Percentiles rank a stretch among this genome's conserved stretches.
Evolutionary conservation across 2,113 vertebrate species (phyloP).

Genomic region (Paedocypris sp.): DNA sequence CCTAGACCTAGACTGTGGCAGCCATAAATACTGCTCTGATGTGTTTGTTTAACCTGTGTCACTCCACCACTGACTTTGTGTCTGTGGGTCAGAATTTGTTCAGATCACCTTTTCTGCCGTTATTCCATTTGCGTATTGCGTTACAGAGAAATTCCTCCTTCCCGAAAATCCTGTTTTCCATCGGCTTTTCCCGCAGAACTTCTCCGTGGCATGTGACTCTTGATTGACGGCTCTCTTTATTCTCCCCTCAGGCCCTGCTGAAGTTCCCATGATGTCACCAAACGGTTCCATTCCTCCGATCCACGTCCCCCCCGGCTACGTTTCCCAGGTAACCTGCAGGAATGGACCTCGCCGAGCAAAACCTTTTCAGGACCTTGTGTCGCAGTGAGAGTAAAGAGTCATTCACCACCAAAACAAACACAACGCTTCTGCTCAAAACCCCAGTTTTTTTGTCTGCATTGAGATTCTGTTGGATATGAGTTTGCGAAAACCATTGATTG

Average conservation of each 20-base stretch:
- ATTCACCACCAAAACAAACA: neutral
- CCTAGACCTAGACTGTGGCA: neutral
- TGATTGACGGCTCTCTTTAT: constrained; percentile 20
- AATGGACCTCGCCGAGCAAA: too few relatives aligned
- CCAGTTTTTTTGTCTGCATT: neutral
- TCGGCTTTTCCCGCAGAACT: neutral
- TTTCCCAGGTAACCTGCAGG: constrained; percentile 71
- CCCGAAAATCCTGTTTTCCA: neutral
- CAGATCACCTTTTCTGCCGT: too few relatives aligned
- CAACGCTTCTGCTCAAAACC: neutral
- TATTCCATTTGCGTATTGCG: neutral
- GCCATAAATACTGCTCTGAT: constrained; percentile 16
- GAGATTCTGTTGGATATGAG: neutral
- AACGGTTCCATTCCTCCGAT: constrained; percentile 85
- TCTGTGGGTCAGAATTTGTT: too few relatives aligned
- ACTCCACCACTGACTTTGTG: neutral
- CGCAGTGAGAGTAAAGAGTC: neutral
- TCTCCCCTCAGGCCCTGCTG: constrained; percentile 66
- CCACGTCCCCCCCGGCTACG: constrained; percentile 80
- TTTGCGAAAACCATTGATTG: constrained; percentile 22
- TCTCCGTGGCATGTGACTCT: neutral
- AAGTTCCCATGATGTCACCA: constrained; percentile 86
- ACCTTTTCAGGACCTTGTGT: neutral
- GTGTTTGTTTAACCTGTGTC: constrained; percentile 27
- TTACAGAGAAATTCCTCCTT: neutral